These are phyloP conservation scores for Cephus sareptanus DNA, from an alignment of 2,888 invertebrate species.

Conservation along the genomic window DNA sequence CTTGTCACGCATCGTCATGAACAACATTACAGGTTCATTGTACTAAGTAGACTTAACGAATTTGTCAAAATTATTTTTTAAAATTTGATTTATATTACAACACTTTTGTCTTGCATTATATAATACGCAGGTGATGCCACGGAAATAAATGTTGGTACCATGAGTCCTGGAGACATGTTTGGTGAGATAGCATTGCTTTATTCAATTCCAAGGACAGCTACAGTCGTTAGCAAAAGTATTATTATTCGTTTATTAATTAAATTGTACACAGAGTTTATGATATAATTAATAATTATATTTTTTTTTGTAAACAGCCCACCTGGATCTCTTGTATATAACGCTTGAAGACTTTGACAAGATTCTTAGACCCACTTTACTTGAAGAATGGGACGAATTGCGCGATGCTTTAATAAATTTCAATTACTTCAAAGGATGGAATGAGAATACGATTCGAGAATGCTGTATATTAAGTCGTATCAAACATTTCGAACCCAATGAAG, in stretches of 20 bases:
- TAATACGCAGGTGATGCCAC: slow-evolving; percentile 39
- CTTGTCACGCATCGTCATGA: slow-evolving; percentile 68
- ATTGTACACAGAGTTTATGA: neutral
- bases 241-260: slow-evolving; percentile 1
- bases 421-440: slow-evolving; percentile 74
- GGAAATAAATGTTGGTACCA: slow-evolving; percentile 65
- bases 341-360: slow-evolving; percentile 74
- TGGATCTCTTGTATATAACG: slow-evolving; percentile 74
- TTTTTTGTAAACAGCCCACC: slow-evolving; percentile 61
- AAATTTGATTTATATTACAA: neutral
- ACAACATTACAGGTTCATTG: slow-evolving; percentile 62
- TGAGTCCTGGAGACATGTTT: slow-evolving; percentile 73
- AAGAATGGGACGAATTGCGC: slow-evolving; percentile 73
- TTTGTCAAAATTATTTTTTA: too few relatives aligned
- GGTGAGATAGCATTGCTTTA: slow-evolving; percentile 76
- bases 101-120: neutral
- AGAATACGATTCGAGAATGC: slow-evolving; percentile 72
- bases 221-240: slow-evolving; percentile 68
- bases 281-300: neutral
- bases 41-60: neutral
- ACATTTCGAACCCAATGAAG: slow-evolving; percentile 69
- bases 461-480: slow-evolving; percentile 75
- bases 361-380: slow-evolving; percentile 70
- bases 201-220: slow-evolving; percentile 72
- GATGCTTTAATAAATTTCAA: slow-evolving; percentile 72